These are phyloP conservation scores for Brachypodius melanocephalos DNA, from an alignment of 2,113 vertebrate species.

Conservation along the genomic window DNA sequence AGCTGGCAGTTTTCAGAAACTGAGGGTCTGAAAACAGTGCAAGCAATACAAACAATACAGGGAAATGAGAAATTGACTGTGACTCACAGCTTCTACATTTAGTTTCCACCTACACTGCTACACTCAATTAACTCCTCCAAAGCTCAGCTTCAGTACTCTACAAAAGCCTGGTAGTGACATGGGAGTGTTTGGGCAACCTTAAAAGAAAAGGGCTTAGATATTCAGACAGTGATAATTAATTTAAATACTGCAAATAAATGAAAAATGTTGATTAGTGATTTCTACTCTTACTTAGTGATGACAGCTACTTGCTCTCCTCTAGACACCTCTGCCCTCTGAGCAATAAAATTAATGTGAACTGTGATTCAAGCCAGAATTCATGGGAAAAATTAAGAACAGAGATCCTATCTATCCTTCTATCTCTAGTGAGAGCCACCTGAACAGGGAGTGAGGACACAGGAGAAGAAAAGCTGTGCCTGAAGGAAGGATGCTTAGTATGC, in stretches of 20 bases:
- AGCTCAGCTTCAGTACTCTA: background rate
- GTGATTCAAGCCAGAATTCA: background rate
- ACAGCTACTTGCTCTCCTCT: background rate
- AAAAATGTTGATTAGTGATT: background rate
- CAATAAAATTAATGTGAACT: background rate
- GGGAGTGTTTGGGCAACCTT: background rate
- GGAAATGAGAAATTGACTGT: background rate
- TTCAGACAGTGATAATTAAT: background rate
- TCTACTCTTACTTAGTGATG: background rate
- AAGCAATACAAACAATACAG: constrained; percentile 24
- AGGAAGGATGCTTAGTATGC: background rate
- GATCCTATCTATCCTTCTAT: background rate
- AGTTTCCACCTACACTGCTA: constrained; percentile 34
- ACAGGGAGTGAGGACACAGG: fast-evolving
- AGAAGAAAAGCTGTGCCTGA: background rate
- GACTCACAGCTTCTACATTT: constrained; percentile 9
- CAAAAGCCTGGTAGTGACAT: background rate
- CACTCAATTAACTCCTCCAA: constrained; percentile 12
- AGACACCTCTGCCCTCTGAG: background rate
- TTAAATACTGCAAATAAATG: background rate
- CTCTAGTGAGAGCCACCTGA: background rate
- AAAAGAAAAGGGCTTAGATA: background rate
- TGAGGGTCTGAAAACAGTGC: background rate
- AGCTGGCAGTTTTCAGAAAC: constrained; percentile 8
- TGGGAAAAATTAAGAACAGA: background rate